Percentiles rank a stretch among this genome's conserved stretches.
phyloP scores from a whole-genome alignment of 2,113 vertebrate species.

The Corythoichthys intestinalis region DNA sequence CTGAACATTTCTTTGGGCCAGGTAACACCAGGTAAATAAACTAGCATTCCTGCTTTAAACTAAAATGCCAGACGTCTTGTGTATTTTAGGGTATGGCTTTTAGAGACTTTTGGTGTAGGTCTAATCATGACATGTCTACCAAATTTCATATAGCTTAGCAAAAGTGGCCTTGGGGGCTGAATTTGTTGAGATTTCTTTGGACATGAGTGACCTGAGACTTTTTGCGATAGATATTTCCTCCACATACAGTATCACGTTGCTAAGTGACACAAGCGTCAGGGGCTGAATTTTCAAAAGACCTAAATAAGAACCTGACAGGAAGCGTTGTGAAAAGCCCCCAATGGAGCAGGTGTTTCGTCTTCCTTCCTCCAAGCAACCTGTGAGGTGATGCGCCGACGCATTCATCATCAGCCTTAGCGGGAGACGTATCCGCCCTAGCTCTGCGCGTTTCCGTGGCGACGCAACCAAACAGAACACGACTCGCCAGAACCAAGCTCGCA shows the following conservation, averaged over 20 bases:
- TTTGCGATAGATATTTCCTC: not conserved
- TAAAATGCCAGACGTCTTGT: too few relatives aligned
- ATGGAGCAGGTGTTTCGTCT: not conserved
- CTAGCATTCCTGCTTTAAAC: too few relatives aligned
- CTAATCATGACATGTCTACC: too few relatives aligned
- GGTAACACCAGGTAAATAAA: too few relatives aligned
- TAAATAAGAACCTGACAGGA: not conserved
- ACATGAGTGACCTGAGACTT: not conserved
- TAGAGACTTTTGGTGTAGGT: too few relatives aligned
- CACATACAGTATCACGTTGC: not conserved
- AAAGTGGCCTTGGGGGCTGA: too few relatives aligned
- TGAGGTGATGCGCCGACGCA: slow-evolving; percentile 12
- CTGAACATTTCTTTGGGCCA: too few relatives aligned
- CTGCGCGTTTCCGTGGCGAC: slow-evolving; percentile 38
- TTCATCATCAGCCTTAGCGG: slow-evolving; percentile 37
- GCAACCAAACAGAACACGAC: slow-evolving; percentile 42
- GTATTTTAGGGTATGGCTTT: too few relatives aligned
- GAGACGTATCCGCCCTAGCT: slow-evolving; percentile 18
- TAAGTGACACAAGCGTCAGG: not conserved
- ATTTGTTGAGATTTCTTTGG: too few relatives aligned
- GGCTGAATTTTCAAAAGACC: not conserved
- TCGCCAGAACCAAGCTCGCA: slow-evolving; percentile 15
- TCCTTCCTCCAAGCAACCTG: not conserved
- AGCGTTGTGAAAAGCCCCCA: not conserved
- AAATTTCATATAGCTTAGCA: too few relatives aligned